phyloP scores from a whole-genome alignment of 2,888 invertebrate genomes.

The Oxytorus armatus region DNA sequence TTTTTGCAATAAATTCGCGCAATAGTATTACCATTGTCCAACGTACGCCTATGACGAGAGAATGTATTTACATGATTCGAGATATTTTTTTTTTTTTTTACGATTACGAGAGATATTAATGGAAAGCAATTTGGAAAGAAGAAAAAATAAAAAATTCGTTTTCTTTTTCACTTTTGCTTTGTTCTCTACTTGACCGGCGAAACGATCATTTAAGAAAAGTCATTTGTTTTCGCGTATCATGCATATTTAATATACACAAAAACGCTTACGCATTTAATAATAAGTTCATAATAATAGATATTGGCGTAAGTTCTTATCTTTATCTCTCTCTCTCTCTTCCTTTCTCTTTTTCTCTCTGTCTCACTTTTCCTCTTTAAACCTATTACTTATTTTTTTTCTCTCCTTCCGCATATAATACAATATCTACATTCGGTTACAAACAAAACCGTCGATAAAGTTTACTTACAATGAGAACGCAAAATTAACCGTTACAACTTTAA shows the following conservation, averaged over 20 bases:
- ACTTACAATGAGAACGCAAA: slow-evolving; percentile 76
- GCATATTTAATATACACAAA: slow-evolving; percentile 77
- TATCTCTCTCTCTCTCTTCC: slow-evolving; percentile 2
- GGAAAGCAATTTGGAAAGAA: slow-evolving; percentile 78
- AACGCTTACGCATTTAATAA: slow-evolving; percentile 73
- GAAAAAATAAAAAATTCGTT: slow-evolving; percentile 64
- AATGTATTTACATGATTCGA: slow-evolving; percentile 82
- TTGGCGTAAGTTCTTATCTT: slow-evolving; percentile 73
- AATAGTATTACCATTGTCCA: slow-evolving; percentile 77
- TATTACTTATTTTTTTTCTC: slow-evolving; percentile 61
- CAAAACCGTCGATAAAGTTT: slow-evolving; percentile 77
- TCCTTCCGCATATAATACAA: slow-evolving; percentile 77
- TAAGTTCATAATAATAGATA: slow-evolving; percentile 74
- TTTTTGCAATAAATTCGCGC: slow-evolving; percentile 83
- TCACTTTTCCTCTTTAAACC: slow-evolving; percentile 63
- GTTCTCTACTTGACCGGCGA: slow-evolving; percentile 67
- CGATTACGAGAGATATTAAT: slow-evolving; percentile 78
- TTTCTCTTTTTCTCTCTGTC: slow-evolving; percentile 28
- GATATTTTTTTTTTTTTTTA: slow-evolving; percentile 56
- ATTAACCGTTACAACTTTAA: slow-evolving; percentile 78
- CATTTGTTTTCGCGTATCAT: slow-evolving; percentile 62
- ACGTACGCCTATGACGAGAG: slow-evolving; percentile 77
- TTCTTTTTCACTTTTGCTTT: slow-evolving; percentile 16
- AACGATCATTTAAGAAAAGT: slow-evolving; percentile 71
- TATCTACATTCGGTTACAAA: slow-evolving; percentile 80